Evolutionary conservation across 2,113 vertebrate genomes (phyloP), one percentile per base, ranked within the genome.

Genomic region (Megaceryle maxima): DNA sequence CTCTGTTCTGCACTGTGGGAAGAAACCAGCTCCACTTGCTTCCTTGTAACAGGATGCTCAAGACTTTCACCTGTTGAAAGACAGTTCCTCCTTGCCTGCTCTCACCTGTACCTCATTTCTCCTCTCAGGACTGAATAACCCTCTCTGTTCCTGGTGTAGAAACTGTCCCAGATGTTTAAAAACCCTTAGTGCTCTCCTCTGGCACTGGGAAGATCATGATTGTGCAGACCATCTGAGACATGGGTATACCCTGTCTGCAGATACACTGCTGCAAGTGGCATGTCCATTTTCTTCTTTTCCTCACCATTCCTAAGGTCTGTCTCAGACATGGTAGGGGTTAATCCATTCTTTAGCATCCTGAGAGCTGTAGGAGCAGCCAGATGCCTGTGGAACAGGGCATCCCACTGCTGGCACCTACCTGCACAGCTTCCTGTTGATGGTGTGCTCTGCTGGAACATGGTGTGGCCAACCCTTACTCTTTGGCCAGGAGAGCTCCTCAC

Each of bases 271-370:
- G 33, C 37, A 46, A 46, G 17, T 0, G 6, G 24, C 4, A 11
- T 53, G 83, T 70, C 37, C 20, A 21, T 64, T 69, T 81, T 43
- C 25, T 28, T 44, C n/a, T 29, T 44, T 78, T 79, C 28, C 37
- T 37, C 55, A 20, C 9, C 2, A 31, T 82, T 84, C 46, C 60
- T 50, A 70, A 87, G 19, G n/a, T 31, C n/a, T 75, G 16, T 13
- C 62, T 84, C 74, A 55, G 46, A 70, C 4, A 9, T 41, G 31
- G 31, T 25, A 78, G 51, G 5, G 37, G 25, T 41, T 48, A 62
- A 46, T 41, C 55, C 6, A 18, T 81, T 57, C 55, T 16, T 44
- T 53, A 35, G 20, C 25, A 44, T 62, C 16, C n/a, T 0, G 0
- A n/a, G 17, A 91, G 59, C 59, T 84, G 77, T 35, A 83, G 28